Percentiles rank a stretch among this genome's conserved stretches.
These are phyloP conservation scores for Lepidocyrtinus sp. DNA, from an alignment of 2,888 invertebrate species.

Conservation along the genomic window DNA sequence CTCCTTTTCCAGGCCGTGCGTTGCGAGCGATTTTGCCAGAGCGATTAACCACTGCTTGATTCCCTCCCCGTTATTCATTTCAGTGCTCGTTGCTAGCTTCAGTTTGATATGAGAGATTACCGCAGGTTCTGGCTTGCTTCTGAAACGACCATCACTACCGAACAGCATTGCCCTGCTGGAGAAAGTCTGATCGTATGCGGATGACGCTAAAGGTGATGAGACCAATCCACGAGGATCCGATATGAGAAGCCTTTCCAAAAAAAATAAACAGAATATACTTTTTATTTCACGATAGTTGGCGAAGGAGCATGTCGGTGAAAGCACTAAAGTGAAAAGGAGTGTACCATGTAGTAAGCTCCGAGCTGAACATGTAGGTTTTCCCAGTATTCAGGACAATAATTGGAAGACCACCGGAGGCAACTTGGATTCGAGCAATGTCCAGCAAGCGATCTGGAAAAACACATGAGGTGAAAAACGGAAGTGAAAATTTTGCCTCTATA, in stretches of 20 bases:
- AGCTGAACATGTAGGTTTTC: constrained; percentile 87
- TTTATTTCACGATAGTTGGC: too few relatives aligned
- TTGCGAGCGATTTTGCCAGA: constrained; percentile 77
- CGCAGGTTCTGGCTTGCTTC: constrained; percentile 71
- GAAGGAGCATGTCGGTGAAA: too few relatives aligned
- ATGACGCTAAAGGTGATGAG: constrained; percentile 50
- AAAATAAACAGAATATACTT: too few relatives aligned
- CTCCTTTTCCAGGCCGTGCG: constrained; percentile 83
- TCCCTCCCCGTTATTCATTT: constrained; percentile 81
- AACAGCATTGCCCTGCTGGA: constrained; percentile 36
- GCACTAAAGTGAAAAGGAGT: background rate
- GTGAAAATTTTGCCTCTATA: background rate
- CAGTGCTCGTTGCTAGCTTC: constrained; percentile 81
- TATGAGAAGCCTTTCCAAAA: constrained; percentile 55
- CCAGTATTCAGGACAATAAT: constrained; percentile 88
- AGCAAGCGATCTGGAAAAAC: constrained; percentile 46
- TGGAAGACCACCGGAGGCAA: constrained; percentile 79
- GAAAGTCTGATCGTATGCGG: constrained; percentile 34
- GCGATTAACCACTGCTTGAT: constrained; percentile 84
- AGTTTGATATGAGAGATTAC: constrained; percentile 77
- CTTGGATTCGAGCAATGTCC: constrained; percentile 57
- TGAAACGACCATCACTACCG: constrained; percentile 29
- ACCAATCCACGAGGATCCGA: constrained; percentile 60
- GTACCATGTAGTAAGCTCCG: constrained; percentile 82
- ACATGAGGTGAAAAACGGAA: too few relatives aligned